Conservation (phyloP, 1,140 invertebrate species). For the Harpegnathos saltator region DNA sequence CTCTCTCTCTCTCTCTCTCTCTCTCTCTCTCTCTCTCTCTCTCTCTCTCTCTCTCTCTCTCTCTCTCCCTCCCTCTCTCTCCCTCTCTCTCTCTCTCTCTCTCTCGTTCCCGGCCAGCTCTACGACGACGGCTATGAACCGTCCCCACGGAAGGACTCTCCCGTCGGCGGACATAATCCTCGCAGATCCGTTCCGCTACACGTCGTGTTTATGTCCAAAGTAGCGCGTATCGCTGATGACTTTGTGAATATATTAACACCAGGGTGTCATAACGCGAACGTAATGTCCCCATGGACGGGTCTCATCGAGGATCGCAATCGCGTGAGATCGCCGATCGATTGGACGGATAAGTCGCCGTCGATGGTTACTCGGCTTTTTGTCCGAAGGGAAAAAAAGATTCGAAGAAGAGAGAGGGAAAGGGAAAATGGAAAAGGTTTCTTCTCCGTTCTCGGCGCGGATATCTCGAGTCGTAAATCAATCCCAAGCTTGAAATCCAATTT, state of each 20-base stretch:
- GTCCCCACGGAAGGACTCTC: background rate
- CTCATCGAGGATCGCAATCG: constrained; percentile 3
- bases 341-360: background rate
- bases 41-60: no score
- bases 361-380: background rate
- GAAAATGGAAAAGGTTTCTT: background rate
- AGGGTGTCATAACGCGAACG: background rate
- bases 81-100: no score
- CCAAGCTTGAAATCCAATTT: no score
- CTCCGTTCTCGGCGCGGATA: no score
- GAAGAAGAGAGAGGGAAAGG: no score
- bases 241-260: background rate
- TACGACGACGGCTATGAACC: constrained; percentile 49
- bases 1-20: no score
- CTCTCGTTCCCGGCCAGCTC: background rate
- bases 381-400: no score
- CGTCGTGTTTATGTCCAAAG: no score
- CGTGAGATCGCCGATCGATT: background rate
- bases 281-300: background rate
- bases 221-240: background rate
- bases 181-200: background rate
- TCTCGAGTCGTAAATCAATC: no score
- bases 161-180: background rate
- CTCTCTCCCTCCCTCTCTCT: no score
- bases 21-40: no score